phyloP scores from a whole-genome alignment of 2,888 invertebrate species.

The Microplitis manilae region DNA sequence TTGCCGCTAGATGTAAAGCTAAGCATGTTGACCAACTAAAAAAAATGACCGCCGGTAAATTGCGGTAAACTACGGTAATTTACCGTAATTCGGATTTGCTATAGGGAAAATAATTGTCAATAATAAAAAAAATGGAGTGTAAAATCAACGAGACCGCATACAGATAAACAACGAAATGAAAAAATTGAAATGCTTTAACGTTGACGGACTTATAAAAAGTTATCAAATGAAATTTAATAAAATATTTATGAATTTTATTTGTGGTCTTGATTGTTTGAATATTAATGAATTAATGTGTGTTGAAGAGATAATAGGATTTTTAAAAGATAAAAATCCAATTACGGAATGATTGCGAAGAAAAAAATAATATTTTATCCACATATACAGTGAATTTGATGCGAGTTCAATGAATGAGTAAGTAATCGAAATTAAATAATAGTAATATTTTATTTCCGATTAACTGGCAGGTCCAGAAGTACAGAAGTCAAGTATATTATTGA shows the following conservation, averaged over 20 bases:
- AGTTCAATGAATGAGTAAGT: neutral
- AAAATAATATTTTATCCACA: neutral
- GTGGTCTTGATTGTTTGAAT: neutral
- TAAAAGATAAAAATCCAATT: neutral
- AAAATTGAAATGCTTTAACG: too few relatives aligned
- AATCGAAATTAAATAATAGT: neutral
- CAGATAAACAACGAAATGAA: too few relatives aligned
- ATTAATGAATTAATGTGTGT: neutral
- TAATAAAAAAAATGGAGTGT: too few relatives aligned
- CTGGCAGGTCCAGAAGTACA: neutral
- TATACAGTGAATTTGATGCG: neutral
- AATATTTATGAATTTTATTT: neutral
- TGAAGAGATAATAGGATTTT: neutral
- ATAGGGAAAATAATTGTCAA: too few relatives aligned
- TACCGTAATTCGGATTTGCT: too few relatives aligned
- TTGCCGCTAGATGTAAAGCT: too few relatives aligned
- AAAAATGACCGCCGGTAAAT: too few relatives aligned
- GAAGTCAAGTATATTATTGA: neutral
- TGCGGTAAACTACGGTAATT: too few relatives aligned
- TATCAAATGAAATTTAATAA: too few relatives aligned
- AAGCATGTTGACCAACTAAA: too few relatives aligned
- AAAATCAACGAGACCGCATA: too few relatives aligned
- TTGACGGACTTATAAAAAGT: too few relatives aligned
- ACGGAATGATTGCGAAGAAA: neutral
- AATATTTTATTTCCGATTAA: neutral